Conservation (phyloP, 2,797 vertebrate species). For the Catamblyrhynchus diadema region DNA sequence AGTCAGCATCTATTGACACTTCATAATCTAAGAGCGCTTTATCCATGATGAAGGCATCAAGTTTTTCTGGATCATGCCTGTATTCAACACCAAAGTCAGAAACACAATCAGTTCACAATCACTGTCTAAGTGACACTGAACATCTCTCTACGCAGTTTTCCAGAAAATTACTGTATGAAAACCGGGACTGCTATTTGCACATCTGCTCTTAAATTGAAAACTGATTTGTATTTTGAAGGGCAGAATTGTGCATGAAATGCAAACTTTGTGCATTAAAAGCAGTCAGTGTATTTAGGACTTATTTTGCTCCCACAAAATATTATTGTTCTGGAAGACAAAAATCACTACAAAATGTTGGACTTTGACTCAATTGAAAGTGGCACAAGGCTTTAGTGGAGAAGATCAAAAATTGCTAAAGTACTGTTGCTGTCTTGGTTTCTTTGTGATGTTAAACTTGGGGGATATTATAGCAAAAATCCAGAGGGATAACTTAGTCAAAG, state of each 20-base stretch:
- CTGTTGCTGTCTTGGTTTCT: not conserved
- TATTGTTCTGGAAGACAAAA: not conserved
- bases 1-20: constrained; percentile 97
- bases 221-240: not conserved
- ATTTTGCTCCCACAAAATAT: not conserved
- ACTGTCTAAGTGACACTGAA: not conserved
- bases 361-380: not conserved
- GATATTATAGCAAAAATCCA: not conserved
- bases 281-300: not conserved
- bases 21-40: constrained; percentile 98
- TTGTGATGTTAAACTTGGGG: not conserved
- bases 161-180: not conserved
- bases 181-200: not conserved
- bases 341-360: not conserved
- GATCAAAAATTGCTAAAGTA: not conserved
- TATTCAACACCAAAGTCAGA: constrained; percentile 52
- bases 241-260: not conserved
- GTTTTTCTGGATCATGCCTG: constrained; percentile 93
- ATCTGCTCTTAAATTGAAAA: not conserved
- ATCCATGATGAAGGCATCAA: constrained; percentile 99
- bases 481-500: not conserved
- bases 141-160: not conserved
- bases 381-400: not conserved
- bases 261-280: not conserved
- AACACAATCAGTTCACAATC: constrained; percentile 17